Conservation (phyloP, 2,888 invertebrate genomes). For the Hoplodrina ambigua region DNA sequence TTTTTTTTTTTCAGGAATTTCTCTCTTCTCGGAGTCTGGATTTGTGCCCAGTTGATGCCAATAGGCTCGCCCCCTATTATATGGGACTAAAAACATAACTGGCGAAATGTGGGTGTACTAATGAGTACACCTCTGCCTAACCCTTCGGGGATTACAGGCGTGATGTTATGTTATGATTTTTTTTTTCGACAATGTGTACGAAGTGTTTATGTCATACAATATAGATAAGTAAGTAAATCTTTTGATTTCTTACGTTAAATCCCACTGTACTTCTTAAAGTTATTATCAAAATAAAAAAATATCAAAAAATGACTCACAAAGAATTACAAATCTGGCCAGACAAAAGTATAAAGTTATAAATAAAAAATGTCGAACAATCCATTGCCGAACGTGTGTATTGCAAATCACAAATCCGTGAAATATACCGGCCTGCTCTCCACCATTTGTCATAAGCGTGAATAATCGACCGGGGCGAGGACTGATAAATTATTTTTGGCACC, state of each 20-base stretch:
- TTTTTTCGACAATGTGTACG: neutral
- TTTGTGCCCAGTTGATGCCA: no score
- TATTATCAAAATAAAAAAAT: neutral
- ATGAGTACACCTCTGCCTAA: no score
- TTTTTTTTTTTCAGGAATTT: no score
- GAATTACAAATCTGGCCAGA: conserved; percentile 39
- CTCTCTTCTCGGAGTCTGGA: no score
- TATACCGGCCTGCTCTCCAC: conserved; percentile 71
- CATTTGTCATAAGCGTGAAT: conserved; percentile 86
- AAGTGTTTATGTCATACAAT: no score
- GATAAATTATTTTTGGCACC: conserved; percentile 85
- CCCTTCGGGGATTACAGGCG: no score
- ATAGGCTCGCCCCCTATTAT: no score
- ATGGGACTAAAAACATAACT: no score
- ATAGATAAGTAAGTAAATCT: no score
- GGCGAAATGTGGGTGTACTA: no score
- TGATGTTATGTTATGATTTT: no score
- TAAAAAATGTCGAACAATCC: conserved; percentile 60
- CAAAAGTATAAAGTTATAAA: conserved; percentile 53
- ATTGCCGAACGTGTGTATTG: conserved; percentile 65
- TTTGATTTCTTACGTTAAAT: neutral
- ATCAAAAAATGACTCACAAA: conserved; percentile 15
- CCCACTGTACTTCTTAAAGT: neutral
- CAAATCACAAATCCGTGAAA: conserved; percentile 85
- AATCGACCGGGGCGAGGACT: conserved; percentile 72